Base-by-base conservation (phyloP, 2,797 vertebrate species). In the Rhynchotus rufescens region DNA sequence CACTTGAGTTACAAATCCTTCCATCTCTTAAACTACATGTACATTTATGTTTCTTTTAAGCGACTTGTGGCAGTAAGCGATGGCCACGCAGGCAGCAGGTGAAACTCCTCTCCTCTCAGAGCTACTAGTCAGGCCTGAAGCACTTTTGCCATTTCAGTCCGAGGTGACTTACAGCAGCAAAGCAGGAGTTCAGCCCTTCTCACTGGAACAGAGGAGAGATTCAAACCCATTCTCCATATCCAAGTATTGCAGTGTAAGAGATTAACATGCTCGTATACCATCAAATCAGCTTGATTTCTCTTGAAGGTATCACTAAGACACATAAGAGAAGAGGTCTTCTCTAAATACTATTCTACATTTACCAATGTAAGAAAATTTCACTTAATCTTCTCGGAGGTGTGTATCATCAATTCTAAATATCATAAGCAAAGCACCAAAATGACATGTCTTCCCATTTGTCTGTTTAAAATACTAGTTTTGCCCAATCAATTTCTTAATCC, bases 401-500 rank as follows among this genome's bases (percentile, higher is more conserved):
- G 8, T 44, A 25, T 30, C 76, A 56, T 88, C 52, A 85, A 61
- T 75, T 25, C 22, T 44, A 84, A 88, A 44, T 49, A 74, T 52
- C 25, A 73, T 28, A 74, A 78, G 49, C 12, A 61, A 87, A 65
- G 10, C 47, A 85, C 23, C 66, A 80, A 77, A 59, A 84, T 32
- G 40, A 83, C 57, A 32, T 19, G 23, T 51, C 45, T 69, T 85
- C 44, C 42, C 47, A 62, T 15, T 26, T 34, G 7, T 59, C 36
- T 68, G 17, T 49, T 90, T 84, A 85, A 90, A 82, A 26, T 17
- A 83, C 19, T 3, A 80, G 21, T 73, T 95, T 82, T 87, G 92
- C 12, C n/a, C 28, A 57, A 87, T 59, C 2, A 69, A 90, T 72
- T 65, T 84, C 49, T 87, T 92, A 91, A 83, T 65, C 65, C 51